Percentiles rank a stretch among this genome's conserved stretches.
Conservation (phyloP, 2,888 invertebrate species). For the Dynastes maya region DNA sequence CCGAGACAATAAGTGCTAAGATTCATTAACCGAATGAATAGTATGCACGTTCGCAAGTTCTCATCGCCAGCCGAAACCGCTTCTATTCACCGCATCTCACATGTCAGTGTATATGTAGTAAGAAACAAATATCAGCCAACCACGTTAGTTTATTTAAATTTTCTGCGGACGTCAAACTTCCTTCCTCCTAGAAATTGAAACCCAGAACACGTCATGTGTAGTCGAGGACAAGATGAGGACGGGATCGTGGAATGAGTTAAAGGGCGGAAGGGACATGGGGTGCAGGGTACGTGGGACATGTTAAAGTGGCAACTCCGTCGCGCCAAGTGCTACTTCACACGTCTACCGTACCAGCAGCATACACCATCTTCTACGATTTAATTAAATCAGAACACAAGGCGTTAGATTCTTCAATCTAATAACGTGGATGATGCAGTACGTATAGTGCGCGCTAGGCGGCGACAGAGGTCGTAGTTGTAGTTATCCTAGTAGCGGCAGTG, state of each 20-base stretch:
- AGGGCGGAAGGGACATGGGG: not conserved
- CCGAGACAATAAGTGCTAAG: not conserved
- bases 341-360: conserved; percentile 19
- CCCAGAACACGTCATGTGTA: not conserved
- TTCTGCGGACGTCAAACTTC: conserved; percentile 11
- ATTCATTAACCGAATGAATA: not conserved
- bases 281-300: conserved; percentile 24
- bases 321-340: conserved; percentile 44
- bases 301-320: conserved; percentile 27
- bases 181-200: conserved; percentile 9
- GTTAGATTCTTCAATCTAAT: conserved; percentile 38
- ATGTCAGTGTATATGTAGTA: too few relatives aligned
- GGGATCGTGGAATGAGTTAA: not conserved
- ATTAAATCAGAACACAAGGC: conserved; percentile 27
- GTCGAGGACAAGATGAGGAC: not conserved
- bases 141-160: conserved; percentile 19
- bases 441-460: not conserved
- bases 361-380: conserved; percentile 34
- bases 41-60: too few relatives aligned
- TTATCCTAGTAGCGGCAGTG: not conserved
- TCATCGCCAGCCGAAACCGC: too few relatives aligned
- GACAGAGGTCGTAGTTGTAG: not conserved
- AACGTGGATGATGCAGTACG: conserved; percentile 18
- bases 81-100: too few relatives aligned
- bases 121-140: too few relatives aligned